Percentiles rank a stretch among this genome's conserved stretches.
phyloP scores from a whole-genome alignment of 2,797 vertebrate species.

The Nannoperca australis region DNA sequence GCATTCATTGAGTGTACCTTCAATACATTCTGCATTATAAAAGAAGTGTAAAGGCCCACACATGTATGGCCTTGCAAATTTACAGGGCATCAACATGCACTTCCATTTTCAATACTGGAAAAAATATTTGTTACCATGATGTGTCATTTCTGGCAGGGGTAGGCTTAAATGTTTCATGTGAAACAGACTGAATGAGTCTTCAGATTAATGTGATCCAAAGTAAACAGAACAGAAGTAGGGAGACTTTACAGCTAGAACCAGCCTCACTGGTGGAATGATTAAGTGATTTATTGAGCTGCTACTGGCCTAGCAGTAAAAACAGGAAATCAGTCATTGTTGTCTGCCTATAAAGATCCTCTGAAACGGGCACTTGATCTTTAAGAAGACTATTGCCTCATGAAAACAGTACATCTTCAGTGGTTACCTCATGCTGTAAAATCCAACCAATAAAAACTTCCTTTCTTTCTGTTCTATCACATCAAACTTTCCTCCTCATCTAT shows the following conservation, averaged over 20 bases:
- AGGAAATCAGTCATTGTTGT: conserved; percentile 37
- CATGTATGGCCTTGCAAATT: not conserved
- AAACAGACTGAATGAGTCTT: conserved; percentile 31
- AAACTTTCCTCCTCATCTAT: not conserved
- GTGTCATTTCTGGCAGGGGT: conserved; percentile 32
- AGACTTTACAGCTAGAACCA: conserved; percentile 9
- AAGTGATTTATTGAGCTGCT: conserved; percentile 29
- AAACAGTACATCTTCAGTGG: conserved; percentile 3
- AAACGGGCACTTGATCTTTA: conserved; percentile 24
- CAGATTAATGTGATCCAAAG: conserved; percentile 43
- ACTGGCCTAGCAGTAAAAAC: conserved; percentile 43
- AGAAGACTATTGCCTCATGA: conserved; percentile 17
- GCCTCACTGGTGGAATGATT: conserved; percentile 30
- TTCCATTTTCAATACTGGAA: not conserved
- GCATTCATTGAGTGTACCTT: conserved; percentile 1
- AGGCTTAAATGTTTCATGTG: conserved; percentile 23
- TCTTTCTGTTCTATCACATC: not conserved
- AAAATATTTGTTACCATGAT: conserved; percentile 41
- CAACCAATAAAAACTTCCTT: not conserved
- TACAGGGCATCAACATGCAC: not conserved
- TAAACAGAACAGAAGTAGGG: conserved; percentile 38
- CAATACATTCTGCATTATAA: conserved; percentile 11
- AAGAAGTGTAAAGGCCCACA: conserved; percentile 21
- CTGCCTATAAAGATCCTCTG: conserved; percentile 20
- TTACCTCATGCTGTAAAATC: conserved; percentile 4